A percentile compares a stretch with the other conserved stretches of the same genome.
These are phyloP conservation scores for Latheticus oryzae DNA, from an alignment of 2,888 invertebrate genomes.

Conservation along the genomic window DNA sequence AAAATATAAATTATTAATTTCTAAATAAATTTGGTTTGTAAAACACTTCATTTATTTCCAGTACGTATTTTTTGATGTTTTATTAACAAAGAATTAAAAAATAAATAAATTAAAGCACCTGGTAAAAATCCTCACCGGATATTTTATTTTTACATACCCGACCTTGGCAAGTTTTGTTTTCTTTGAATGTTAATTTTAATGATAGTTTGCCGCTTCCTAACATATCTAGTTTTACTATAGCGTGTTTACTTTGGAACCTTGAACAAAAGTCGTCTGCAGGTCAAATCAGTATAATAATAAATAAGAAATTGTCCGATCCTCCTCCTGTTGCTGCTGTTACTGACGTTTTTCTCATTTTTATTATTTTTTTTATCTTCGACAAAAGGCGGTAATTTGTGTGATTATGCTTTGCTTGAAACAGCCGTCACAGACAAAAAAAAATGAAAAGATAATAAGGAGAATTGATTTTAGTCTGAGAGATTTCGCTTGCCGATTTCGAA, in stretches of 20 bases:
- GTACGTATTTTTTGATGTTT: constrained; percentile 9
- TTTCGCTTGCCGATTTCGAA: too few species aligned
- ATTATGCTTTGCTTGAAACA: constrained; percentile 12
- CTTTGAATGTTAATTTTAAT: constrained; percentile 49
- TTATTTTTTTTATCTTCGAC: constrained; percentile 3
- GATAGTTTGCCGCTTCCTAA: constrained; percentile 47
- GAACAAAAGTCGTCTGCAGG: constrained; percentile 62
- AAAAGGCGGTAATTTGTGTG: constrained; percentile 20
- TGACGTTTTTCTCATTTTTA: too few species aligned
- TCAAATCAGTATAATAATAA: constrained; percentile 57
- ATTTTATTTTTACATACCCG: constrained; percentile 38
- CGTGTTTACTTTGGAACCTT: constrained; percentile 54
- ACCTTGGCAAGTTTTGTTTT: constrained; percentile 48
- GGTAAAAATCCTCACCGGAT: constrained; percentile 29
- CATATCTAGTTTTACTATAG: constrained; percentile 46
- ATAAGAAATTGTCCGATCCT: constrained; percentile 45
- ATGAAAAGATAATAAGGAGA: constrained; percentile 9
- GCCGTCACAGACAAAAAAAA: neutral
- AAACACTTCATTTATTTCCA: constrained; percentile 6
- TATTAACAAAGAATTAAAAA: too few species aligned
- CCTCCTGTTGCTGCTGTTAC: constrained; percentile 18
- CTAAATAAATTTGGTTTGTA: neutral
- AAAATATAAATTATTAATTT: constrained; percentile 7
- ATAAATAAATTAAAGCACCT: constrained; percentile 10
- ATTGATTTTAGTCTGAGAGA: constrained; percentile 10